phyloP scores from a whole-genome alignment of 2,113 vertebrate genomes.

The Etheostoma cragini region DNA sequence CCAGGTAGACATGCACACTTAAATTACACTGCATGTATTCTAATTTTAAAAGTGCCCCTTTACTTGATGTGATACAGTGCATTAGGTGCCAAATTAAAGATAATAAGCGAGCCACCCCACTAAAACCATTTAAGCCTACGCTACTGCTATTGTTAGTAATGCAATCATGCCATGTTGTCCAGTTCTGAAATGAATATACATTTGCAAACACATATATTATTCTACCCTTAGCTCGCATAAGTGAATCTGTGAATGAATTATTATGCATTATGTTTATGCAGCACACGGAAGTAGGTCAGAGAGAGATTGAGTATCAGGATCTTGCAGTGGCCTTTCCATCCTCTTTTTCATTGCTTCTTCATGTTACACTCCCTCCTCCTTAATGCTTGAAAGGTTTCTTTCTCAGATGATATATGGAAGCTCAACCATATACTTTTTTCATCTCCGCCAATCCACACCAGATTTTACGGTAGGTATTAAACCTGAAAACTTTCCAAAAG shows the following conservation, averaged over 20 bases:
- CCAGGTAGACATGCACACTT: conserved; percentile 13
- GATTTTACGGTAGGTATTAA: conserved; percentile 78
- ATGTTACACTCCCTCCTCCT: conserved; percentile 42
- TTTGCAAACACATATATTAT: not conserved
- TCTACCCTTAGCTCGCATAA: not conserved
- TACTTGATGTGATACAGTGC: conserved; percentile 17
- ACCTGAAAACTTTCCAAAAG: conserved; percentile 54
- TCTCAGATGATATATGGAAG: conserved; percentile 72
- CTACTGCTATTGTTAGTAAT: not conserved
- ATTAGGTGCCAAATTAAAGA: conserved; percentile 5
- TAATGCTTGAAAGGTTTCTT: conserved; percentile 73
- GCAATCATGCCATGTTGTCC: not conserved
- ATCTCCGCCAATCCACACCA: conserved; percentile 76
- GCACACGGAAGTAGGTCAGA: not conserved
- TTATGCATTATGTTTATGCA: conserved; percentile 3
- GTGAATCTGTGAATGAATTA: not conserved
- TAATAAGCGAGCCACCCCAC: not conserved
- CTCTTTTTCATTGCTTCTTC: not conserved
- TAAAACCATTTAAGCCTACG: not conserved
- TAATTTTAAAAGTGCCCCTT: conserved; percentile 26
- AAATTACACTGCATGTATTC: conserved; percentile 37
- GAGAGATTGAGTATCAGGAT: not conserved
- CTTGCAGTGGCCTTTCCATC: not conserved
- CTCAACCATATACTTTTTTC: conserved; percentile 63
- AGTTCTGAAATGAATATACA: not conserved